Conservation (phyloP, 2,113 vertebrate genomes). For the Anhinga rufa region DNA sequence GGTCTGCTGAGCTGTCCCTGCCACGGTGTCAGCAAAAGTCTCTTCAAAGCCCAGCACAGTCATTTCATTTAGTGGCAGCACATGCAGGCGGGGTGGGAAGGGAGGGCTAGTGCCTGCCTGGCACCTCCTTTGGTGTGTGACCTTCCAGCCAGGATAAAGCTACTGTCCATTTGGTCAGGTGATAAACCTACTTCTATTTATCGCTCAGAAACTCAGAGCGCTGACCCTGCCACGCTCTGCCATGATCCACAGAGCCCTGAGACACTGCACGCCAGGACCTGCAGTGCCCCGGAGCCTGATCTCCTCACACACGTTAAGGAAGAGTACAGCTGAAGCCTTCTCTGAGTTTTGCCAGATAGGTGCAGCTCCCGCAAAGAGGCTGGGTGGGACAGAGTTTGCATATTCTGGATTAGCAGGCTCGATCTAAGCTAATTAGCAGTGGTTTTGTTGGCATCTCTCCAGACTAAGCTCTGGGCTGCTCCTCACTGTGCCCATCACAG, state of each 20-base stretch:
- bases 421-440: not conserved
- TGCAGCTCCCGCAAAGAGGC: not conserved
- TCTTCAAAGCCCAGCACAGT: not conserved
- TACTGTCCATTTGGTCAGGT: not conserved
- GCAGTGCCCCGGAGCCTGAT: not conserved
- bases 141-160: not conserved
- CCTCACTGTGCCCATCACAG: not conserved
- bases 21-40: not conserved
- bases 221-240: not conserved
- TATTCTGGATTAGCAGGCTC: not conserved
- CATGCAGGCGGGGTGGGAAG: not conserved
- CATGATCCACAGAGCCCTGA: not conserved
- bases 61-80: not conserved
- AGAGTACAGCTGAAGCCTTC: not conserved
- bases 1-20: not conserved
- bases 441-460: not conserved
- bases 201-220: not conserved
- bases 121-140: not conserved
- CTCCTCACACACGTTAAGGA: not conserved
- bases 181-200: not conserved
- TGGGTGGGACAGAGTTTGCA: not conserved
- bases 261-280: not conserved
- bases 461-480: not conserved
- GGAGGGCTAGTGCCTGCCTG: not conserved
- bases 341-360: not conserved